Base-by-base conservation (phyloP, 2,113 vertebrate genomes). In the Lepisosteus osseus region DNA sequence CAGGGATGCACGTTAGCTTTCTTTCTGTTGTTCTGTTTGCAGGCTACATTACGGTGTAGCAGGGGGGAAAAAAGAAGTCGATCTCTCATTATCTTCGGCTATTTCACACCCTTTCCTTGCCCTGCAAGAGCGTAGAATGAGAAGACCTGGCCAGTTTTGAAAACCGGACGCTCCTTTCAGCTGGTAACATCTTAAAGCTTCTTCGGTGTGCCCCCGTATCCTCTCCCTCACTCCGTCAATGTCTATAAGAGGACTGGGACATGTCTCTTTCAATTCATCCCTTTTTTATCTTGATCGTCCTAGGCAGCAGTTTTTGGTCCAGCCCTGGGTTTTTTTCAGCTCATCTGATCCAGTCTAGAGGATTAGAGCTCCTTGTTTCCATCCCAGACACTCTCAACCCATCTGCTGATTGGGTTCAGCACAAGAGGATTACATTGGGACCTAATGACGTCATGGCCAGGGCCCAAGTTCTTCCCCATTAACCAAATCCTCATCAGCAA, bases 381-480 rank as follows among this genome's bases (percentile, higher is more conserved):
- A 92, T 93, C 93, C 94, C 85, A 88, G 90, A 92, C 90, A 92
- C 94, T 93, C 91, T 90, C 92, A 88, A 94, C 90, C 92, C 94
- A 92, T 97, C 96, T 94, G 95, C 93, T 94, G 95, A 96, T 94
- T 92, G 93, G 94, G 89, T 92, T 94, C 90, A 88, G 92, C 93
- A 93, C 94, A 91, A 94, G 90, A 94, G 94, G 96, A 96, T 98
- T 99, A 97, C 95, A 96, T 95, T 93, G 95, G 93, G 94, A 93
- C 94, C 93, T 91, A 90, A 92, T 99, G 96, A 98, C 97, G 96
- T 99, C 96, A 98, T 93, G 93, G 85, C 90, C 87, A 91, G 84
- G 93, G 92, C 95, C 93, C 90, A 93, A 93, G 91, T 89, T 87
- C 87, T 86, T 92, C 90, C 90, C 92, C 91, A 95, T 94, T 93